Conservation (phyloP, 2,888 invertebrate genomes). For the Callyntrura sp. region DNA sequence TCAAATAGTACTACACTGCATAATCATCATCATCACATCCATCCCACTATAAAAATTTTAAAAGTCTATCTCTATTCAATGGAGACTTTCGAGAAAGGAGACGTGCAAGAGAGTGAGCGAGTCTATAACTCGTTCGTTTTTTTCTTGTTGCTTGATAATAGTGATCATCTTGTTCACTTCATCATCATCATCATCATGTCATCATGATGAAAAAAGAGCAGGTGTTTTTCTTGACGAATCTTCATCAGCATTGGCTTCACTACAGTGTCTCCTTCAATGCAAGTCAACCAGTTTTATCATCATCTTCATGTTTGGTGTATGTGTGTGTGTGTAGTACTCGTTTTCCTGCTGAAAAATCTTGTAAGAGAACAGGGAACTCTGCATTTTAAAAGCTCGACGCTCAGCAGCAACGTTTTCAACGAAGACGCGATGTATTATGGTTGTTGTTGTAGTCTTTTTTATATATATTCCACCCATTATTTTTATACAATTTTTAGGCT, state of each 20-base stretch:
- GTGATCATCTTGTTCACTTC: conserved; percentile 75
- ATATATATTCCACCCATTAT: conserved; percentile 35
- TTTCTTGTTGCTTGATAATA: conserved; percentile 65
- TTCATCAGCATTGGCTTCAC: conserved; percentile 25
- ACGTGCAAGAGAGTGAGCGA: background rate
- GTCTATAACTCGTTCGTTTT: background rate
- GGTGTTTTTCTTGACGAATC: conserved; percentile 69
- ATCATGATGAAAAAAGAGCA: conserved; percentile 77
- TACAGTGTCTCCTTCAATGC: conserved; percentile 32
- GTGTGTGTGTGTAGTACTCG: background rate
- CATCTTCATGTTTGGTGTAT: conserved; percentile 1
- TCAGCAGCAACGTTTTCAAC: no score
- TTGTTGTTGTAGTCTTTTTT: background rate
- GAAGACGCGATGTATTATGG: background rate
- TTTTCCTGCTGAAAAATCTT: no score
- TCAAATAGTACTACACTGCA: background rate
- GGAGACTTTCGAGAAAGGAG: conserved; percentile 39
- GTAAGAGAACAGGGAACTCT: no score
- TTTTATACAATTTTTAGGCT: conserved; percentile 38
- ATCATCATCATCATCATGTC: conserved; percentile 67
- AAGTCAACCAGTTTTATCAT: conserved; percentile 69
- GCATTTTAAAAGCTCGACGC: no score
- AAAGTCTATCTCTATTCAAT: conserved; percentile 54
- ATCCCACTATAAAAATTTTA: background rate
- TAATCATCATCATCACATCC: background rate